Evolutionary conservation across 2,113 vertebrate species (phyloP), one percentile per base, ranked within the genome.

Genomic region (Protomyctophum bolini): DNA sequence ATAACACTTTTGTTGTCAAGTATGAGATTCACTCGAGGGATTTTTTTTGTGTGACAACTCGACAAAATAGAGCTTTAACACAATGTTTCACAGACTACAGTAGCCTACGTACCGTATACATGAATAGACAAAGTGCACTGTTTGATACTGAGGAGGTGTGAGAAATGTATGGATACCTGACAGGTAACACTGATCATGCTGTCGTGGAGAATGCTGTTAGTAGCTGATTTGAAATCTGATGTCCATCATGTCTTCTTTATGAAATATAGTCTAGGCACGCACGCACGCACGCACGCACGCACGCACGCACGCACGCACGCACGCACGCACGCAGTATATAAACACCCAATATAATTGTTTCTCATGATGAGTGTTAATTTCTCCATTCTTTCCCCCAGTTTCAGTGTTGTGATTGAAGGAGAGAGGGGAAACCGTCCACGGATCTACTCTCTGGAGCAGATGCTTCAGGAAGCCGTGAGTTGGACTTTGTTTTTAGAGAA

Each of bases 401-500:
- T 97, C 88, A 96, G 96, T 86, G 94, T 98, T 62, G 91, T 98
- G 78, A 95, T 98, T 0, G 96, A 98, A 79, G 97, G 97, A 0
- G 97, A 98, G 84, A 89, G 97, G 65, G 96, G 96, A 15, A 97
- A 98, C 87, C 92, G 96, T 8, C 97, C 94, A 60, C 92, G 95
- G 48, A 94, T 98, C 88, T 98, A 98, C 88, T 98, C 97, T 0
- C 89, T 96, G 91, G 97, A 98, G 82, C 97, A 99, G 83, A 94
- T 98, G 52, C 92, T 98, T 56, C 95, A 97, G 90, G 97, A 98
- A 88, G 97, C 96, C 45, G 97, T 98, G 87, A 95, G 96, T 81
- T 73, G 72, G 47, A 11, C 21, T 66, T 9, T 12, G 14, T 64
- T 8, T 29, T 14, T 41, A 41, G 33, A 41, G 5, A 41, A 41